Percentiles rank a stretch among this genome's conserved stretches.
Conservation (phyloP, 2,888 invertebrate species). For the Drosophila niveifrons region DNA sequence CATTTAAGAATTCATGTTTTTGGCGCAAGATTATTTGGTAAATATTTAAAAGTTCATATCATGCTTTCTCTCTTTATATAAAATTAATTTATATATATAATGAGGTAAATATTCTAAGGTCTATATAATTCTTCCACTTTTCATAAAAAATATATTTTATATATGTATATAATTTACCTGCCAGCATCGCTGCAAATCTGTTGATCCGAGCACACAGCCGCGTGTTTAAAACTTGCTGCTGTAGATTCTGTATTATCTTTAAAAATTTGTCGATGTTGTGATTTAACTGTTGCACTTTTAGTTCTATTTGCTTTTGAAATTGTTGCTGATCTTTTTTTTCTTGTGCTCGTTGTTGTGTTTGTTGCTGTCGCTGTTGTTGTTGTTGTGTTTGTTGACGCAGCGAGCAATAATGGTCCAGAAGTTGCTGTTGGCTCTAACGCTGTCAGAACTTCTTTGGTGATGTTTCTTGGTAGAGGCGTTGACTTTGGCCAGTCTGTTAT, state of each 20-base stretch:
- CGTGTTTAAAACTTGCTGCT: constrained; percentile 83
- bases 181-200: constrained; percentile 92
- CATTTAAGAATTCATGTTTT: too few species aligned
- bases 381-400: background rate
- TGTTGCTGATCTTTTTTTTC: background rate
- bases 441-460: constrained; percentile 18
- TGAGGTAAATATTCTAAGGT: too few species aligned
- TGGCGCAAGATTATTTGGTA: too few species aligned
- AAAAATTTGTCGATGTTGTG: constrained; percentile 2
- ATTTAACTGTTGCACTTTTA: constrained; percentile 6
- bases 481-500: constrained; percentile 82
- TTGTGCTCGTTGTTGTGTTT: constrained; percentile 1
- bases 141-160: too few species aligned
- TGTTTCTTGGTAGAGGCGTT: constrained; percentile 53
- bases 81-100: too few species aligned
- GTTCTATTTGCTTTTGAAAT: constrained; percentile 8
- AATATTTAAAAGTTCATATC: too few species aligned
- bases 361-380: constrained; percentile 20
- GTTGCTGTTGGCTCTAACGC: constrained; percentile 12
- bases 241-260: background rate
- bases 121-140: too few species aligned
- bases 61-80: too few species aligned
- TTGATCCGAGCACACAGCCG: constrained; percentile 93
- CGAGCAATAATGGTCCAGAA: background rate
- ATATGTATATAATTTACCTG: constrained; percentile 87